These are phyloP conservation scores for Synergus itoensis DNA, from an alignment of 2,888 invertebrate genomes.

Conservation along the genomic window DNA sequence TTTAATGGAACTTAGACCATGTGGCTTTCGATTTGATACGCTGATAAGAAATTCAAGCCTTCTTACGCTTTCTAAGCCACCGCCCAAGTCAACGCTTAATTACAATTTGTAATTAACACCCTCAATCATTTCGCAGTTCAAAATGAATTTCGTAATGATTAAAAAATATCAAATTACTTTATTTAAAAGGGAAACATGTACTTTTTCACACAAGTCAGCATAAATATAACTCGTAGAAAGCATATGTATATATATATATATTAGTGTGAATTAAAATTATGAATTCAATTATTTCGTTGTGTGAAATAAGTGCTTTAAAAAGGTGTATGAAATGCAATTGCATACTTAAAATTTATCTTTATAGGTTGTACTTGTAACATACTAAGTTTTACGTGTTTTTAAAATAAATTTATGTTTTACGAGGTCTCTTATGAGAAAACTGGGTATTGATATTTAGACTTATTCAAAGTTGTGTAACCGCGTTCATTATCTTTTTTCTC, in stretches of 20 bases:
- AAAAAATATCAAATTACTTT: constrained; percentile 8
- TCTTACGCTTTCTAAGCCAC: constrained; percentile 32
- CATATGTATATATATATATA: background rate
- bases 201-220: background rate
- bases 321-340: background rate
- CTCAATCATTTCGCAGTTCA: constrained; percentile 23
- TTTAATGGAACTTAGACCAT: background rate
- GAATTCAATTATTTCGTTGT: background rate
- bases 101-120: constrained; percentile 34
- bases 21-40: background rate
- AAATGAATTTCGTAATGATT: background rate
- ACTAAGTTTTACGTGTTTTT: background rate
- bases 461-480: background rate
- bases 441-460: background rate
- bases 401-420: background rate
- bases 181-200: background rate
- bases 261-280: background rate
- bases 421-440: background rate
- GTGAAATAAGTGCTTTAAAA: background rate
- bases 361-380: background rate
- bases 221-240: background rate
- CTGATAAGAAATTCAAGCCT: constrained; percentile 25
- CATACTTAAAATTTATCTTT: background rate
- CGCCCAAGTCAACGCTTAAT: constrained; percentile 17
- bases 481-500: background rate